Evolutionary conservation across 1,140 invertebrate species (phyloP).

Genomic region (Drosophila pseudoananassae): DNA sequence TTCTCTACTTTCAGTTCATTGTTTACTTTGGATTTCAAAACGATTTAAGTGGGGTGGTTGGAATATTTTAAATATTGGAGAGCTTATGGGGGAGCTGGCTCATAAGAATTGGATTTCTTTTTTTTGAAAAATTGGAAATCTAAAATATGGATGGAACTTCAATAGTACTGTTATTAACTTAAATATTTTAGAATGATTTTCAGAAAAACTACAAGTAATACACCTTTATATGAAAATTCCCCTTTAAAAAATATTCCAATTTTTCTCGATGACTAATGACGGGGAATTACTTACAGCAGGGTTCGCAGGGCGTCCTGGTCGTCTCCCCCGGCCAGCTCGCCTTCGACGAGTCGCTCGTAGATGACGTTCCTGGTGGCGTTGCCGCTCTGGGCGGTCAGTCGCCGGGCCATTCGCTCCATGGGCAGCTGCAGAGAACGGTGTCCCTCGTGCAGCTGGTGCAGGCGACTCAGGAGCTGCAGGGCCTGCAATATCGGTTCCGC

Average conservation of each 20-base stretch:
- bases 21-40: conserved; percentile 5
- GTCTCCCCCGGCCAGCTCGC: conserved; percentile 56
- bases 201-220: no score
- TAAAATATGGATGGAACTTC: no score
- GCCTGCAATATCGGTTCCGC: conserved; percentile 31
- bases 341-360: conserved; percentile 50
- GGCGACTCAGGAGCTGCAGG: conserved; percentile 64
- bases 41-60: not conserved
- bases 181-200: no score
- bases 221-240: conserved; percentile 2
- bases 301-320: conserved; percentile 58
- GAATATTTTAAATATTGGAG: not conserved
- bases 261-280: conserved; percentile 23
- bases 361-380: conserved; percentile 42
- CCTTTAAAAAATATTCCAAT: conserved; percentile 24
- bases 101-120: no score
- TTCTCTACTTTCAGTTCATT: conserved; percentile 16
- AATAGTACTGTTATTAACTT: no score
- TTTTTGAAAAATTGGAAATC: no score
- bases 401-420: conserved; percentile 56
- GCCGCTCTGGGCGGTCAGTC: conserved; percentile 45
- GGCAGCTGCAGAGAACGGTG: conserved; percentile 58
- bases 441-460: conserved; percentile 65
- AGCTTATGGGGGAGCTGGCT: no score
- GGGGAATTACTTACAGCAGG: conserved; percentile 60